Evolutionary conservation across 2,888 invertebrate genomes (phyloP), one percentile per base, ranked within the genome.

Genomic region (Hemistola chrysoprasaria): DNA sequence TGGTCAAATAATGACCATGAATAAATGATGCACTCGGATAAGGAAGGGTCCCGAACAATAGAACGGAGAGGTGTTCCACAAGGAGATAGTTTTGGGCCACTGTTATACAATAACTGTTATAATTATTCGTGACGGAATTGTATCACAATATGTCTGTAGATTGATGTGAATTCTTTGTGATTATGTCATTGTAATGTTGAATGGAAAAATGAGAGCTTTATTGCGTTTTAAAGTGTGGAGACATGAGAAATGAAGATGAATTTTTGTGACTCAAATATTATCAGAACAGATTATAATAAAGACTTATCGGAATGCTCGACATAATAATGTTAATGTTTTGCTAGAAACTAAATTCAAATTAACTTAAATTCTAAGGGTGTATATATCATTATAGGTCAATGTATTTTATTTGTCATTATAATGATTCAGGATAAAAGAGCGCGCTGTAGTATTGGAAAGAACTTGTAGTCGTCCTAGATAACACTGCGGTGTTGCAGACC

Each of bases 1-100:
- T 78, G 87, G 87, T 86, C 87, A 87, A 87, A 87, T 87, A 87
- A 88, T 88, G 87, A 87, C 88, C 88, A 84, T 84, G 83, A 87
- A 87, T 87, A 87, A 86, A 84, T 86, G 76, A 81, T 82, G 65
- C 51, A 73, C 64, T 73, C 62, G 76, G 84, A 82, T 82, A 78
- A 48, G 41, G 40, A 47, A 79, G 78, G 83, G 78, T 74, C 73
- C 64, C 56, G 68, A 63, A 67, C 72, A 44, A 43, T 43, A 34
- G 30, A 44, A 9, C 37, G 72, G 53, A 78, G 70, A 70, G 75
- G 76, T 63, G 68, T 75, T 47, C 60, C 62, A 41, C 73, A 77
- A 78, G 78, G 74, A 78, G 66, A 64, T 68, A 55, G 49, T 52
- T 68, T 74, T 61, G 75, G 71, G 60, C 71, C 75, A 68, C 62